These are phyloP conservation scores for Portunus trituberculatus DNA, from an alignment of 1,140 invertebrate genomes.

Conservation along the genomic window DNA sequence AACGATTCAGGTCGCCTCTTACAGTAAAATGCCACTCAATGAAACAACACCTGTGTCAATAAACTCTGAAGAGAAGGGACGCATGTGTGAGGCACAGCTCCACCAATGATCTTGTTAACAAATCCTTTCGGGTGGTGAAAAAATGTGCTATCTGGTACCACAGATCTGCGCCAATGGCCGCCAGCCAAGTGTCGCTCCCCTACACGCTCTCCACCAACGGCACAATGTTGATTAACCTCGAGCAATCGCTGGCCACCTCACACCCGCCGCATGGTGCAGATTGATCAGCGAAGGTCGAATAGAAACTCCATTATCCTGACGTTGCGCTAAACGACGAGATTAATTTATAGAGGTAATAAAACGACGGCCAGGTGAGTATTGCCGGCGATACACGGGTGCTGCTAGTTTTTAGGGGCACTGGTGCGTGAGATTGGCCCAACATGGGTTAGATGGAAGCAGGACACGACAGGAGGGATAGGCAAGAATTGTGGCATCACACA, in stretches of 20 bases:
- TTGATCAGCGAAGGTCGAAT: not conserved
- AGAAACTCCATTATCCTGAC: slow-evolving; percentile 12
- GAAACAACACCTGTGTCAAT: no score
- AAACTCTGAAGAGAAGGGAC: no score
- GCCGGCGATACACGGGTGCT: not conserved
- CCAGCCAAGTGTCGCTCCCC: no score
- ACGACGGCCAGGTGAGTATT: not conserved
- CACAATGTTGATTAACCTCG: not conserved
- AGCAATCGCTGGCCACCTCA: not conserved
- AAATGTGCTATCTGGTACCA: not conserved
- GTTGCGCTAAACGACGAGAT: not conserved
- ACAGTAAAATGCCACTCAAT: no score
- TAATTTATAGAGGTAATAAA: slow-evolving; percentile 1
- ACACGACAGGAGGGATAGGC: not conserved
- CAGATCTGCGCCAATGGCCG: not conserved
- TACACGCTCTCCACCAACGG: not conserved
- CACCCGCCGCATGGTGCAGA: not conserved
- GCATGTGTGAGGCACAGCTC: no score
- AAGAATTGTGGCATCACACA: no score
- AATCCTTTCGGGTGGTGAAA: no score
- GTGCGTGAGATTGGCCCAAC: not conserved
- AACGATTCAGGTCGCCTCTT: no score
- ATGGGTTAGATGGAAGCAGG: not conserved
- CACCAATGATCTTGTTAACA: no score
- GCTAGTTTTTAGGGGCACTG: not conserved